Base-by-base conservation (phyloP, 2,113 vertebrate genomes). In the Kryptolebias marmoratus region DNA sequence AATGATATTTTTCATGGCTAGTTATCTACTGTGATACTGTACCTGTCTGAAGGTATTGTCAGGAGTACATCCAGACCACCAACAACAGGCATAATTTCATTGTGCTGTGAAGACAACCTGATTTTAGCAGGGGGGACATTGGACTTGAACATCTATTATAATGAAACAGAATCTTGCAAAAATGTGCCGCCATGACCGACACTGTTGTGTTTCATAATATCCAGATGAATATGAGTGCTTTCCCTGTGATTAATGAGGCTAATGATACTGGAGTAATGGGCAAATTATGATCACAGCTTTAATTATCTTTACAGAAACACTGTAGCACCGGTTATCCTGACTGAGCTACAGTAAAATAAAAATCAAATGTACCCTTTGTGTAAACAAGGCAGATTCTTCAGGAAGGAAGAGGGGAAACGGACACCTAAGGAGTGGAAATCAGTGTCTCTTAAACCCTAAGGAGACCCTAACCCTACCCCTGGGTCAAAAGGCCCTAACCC, bases 21-120 rank as follows among this genome's bases (percentile, higher is more conserved):
- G 52, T 80, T 76, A 74, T 80, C 65, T 28, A 60, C n/a, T 30
- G 53, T 75, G 58, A 75, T 71, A 31, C 30, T 1, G 65, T 54
- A 76, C 79, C 68, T 82, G 76, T 84, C 83, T 39, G 49, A 44
- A 76, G 63, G 71, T 80, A 81, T 84, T 81, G 64, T 75, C 28
- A 11, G 47, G 84, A 89, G 67, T 47, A 52, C 45, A 61, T 80
- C 79, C 85, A 90, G 83, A 82, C 48, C 64, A 42, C 54, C 49
- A 36, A 48, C 36, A 45, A 52, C 22, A 32, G 13, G 18, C 39
- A 42, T 71, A 59, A 79, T 79, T 39, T 60, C 27, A 85, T 85
- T 83, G 54, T 11, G 5, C 16, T 18, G 18, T 13, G 44, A 69
- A 30, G 15, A 28, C 54, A 66, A 11, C 36, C 22, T 73, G 8